Evolutionary conservation across 2,888 invertebrate genomes (phyloP), one percentile per base, ranked within the genome.

Genomic region (Malacosoma neustria): DNA sequence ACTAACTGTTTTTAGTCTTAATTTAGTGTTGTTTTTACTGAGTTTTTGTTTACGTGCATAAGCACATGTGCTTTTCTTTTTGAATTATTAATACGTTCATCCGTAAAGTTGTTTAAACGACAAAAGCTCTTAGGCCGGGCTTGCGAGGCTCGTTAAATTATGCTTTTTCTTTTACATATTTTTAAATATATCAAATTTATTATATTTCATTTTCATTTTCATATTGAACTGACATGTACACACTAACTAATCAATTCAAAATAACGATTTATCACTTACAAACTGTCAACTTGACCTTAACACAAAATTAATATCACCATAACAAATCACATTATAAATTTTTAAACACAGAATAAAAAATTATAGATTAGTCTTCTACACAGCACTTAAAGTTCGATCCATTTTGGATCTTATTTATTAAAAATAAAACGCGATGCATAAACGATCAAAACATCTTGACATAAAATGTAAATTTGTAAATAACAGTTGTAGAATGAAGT

Each of bases 391-490:
- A 49, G 41, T 57, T 45, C 51, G 49, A 64, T 71, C 61, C 69
- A 79, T 76, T 74, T 57, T 68, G 47, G 51, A 45, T 22, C 9
- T 22, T 22, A 22, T 22, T 22, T 46, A 46, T 49, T 57, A 41
- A 45, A 52, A 49, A 36, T 39, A 42, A 50, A 42, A 39, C 41
- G 50, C 52, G 32, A 51, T 53, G 55, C 57, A 51, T 22, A 66
- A 68, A 63, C 43, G 64, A 72, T 74, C 64, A 75, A 73, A 75
- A 72, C 68, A 73, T 64, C 72, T 71, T 76, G 77, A 69, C 61
- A 53, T 72, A 77, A 76, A n/a, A n/a, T n/a, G n/a, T n/a, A n/a
- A n/a, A n/a, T n/a, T n/a, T 75, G 79, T 67, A 66, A 61, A 63
- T 63, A 67, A 58, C 65, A 61, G 67, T 50, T 65, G 61, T 51